Evolutionary conservation across 2,113 vertebrate genomes (phyloP).

Genomic region (Bos taurus): ARS-UCD2.0 NC_037332.1:57485001-57485500

Average conservation of each 20-base stretch:
- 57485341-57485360: constrained; percentile 15
- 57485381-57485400: constrained; percentile 42
- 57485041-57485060: neutral
- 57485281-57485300: neutral
- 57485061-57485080: neutral
- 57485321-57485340: neutral
- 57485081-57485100: neutral
- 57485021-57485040: neutral
- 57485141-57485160: neutral
- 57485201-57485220: neutral
- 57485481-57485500: constrained; percentile 45
- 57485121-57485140: neutral
- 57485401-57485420: constrained; percentile 20
- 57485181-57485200: neutral
- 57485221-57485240: neutral
- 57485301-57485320: neutral
- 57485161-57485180: neutral
- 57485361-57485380: neutral
- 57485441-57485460: constrained; percentile 47
- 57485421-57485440: constrained; percentile 36
- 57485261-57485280: neutral
- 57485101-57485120: neutral
- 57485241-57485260: neutral
- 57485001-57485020: neutral
- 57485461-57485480: neutral